Evolutionary conservation across 2,888 invertebrate species (phyloP).

Genomic region (Eretmocerus hayati): DNA sequence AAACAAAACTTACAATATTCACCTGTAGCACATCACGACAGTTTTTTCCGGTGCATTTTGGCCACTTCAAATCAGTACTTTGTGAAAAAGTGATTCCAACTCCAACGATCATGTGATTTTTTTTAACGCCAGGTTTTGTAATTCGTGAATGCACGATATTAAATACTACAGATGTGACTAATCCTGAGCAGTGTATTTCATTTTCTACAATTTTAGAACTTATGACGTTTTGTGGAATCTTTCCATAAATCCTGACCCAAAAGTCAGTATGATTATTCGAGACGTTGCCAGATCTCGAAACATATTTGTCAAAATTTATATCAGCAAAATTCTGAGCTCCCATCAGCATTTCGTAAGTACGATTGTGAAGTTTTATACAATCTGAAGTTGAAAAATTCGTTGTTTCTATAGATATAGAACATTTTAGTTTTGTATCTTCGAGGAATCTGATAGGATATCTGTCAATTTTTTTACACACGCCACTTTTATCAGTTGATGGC

Average conservation of each 20-base stretch:
- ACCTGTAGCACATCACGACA: conserved; percentile 31
- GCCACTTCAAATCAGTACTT: conserved; percentile 33
- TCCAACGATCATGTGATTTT: conserved; percentile 37
- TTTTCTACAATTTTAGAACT: conserved; percentile 29
- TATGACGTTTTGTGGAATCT: conserved; percentile 32
- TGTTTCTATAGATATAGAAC: conserved; percentile 30
- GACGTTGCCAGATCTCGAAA: conserved; percentile 51
- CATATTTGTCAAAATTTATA: conserved; percentile 33
- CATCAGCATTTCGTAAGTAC: conserved; percentile 32
- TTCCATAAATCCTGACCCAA: conserved; percentile 50
- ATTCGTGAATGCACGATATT: conserved; percentile 37
- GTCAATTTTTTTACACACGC: conserved; percentile 31
- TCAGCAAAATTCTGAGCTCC: conserved; percentile 26
- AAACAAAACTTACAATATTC: conserved; percentile 36
- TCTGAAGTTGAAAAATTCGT: conserved; percentile 35
- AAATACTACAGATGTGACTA: conserved; percentile 37
- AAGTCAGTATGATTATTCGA: conserved; percentile 41
- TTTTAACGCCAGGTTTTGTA: conserved; percentile 31
- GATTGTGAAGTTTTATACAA: conserved; percentile 39
- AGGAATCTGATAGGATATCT: conserved; percentile 37
- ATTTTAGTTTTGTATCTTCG: conserved; percentile 37
- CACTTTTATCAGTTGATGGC: conserved; percentile 31
- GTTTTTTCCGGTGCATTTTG: conserved; percentile 31
- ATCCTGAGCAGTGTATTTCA: conserved; percentile 36
- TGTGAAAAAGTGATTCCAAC: conserved; percentile 35